Evolutionary conservation across 2,888 invertebrate species (phyloP), one percentile per base, ranked within the genome.

Genomic region (Celastrina argiolus): DNA sequence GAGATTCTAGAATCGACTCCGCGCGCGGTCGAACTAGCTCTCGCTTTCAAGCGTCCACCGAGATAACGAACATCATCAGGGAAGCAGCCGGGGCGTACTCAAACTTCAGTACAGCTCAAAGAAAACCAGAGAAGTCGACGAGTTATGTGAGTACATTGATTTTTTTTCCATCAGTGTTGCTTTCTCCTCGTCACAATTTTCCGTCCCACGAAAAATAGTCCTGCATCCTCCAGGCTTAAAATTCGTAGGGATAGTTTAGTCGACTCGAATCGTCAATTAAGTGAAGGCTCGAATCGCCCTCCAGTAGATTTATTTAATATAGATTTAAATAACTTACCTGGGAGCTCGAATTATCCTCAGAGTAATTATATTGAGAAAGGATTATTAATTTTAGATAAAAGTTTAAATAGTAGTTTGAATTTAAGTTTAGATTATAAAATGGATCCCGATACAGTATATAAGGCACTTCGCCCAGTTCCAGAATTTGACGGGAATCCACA

Each of bases 151-250:
- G 51, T 51, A 51, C 51, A 51, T 51, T 51, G 51, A 51, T 51
- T 51, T 51, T 51, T 51, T 51, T 51, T 39, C 51, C 51, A 51
- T 51, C 51, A 22, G 51, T 51, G 51, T 51, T 51, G 51, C 51
- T 51, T n/a, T 51, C 51, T 51, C 51, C 51, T 51, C 51, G 51
- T 51, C 51, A 51, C 67, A 68, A 68, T 65, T 68, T 68, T 65
- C 56, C 67, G 56, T 51, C 65, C 65, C 14, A 65, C 61, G 65
- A 65, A 65, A 68, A 68, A 68, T 65, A 65, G 51, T 51, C 51
- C 51, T 51, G 51, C 51, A 7, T 16, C 51, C 10, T 6, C 8
- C 51, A 51, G 51, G 51, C 16, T 51, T 51, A 51, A 16, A 51
- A 51, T 10, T 51, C 51, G 51, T 2, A 51, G 51, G 51, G 26